Conservation (phyloP, 2,888 invertebrate genomes). For the Pollenia amentaria region DNA sequence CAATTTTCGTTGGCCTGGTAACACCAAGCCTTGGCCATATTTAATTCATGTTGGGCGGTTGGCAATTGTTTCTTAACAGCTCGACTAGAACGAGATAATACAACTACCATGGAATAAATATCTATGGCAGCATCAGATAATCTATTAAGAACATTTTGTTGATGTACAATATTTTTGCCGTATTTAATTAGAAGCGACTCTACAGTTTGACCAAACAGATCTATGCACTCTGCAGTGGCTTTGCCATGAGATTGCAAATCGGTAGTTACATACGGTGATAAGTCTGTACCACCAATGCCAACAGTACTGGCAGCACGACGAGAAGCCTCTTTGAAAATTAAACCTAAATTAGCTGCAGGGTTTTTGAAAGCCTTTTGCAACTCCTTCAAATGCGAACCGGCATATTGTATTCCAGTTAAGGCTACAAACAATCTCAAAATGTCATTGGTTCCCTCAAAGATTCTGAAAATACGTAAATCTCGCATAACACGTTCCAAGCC, state of each 20-base stretch:
- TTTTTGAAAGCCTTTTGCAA: slow-evolving; percentile 97
- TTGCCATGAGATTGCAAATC: slow-evolving; percentile 89
- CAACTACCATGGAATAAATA: slow-evolving; percentile 93
- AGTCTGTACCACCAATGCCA: slow-evolving; percentile 89
- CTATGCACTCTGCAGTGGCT: slow-evolving; percentile 86
- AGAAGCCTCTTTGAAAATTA: slow-evolving; percentile 95
- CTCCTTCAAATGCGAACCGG: slow-evolving; percentile 96
- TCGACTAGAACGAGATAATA: slow-evolving; percentile 92
- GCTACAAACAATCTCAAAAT: slow-evolving; percentile 98
- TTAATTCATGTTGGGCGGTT: slow-evolving; percentile 90
- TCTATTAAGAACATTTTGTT: slow-evolving; percentile 95
- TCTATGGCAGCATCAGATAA: slow-evolving; percentile 96
- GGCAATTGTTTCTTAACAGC: slow-evolving; percentile 88
- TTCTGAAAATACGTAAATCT: slow-evolving; percentile 98
- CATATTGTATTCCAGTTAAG: slow-evolving; percentile 97
- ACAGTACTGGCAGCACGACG: slow-evolving; percentile 92
- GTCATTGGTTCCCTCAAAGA: slow-evolving; percentile 99
- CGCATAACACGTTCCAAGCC: slow-evolving; percentile 96
- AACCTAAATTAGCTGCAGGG: slow-evolving; percentile 94
- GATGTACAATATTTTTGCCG: slow-evolving; percentile 92
- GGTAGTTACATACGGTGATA: slow-evolving; percentile 89
- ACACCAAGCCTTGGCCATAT: slow-evolving; percentile 93
- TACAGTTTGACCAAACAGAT: slow-evolving; percentile 86
- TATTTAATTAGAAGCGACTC: slow-evolving; percentile 93
- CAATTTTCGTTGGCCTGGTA: slow-evolving; percentile 86